Evolutionary conservation across 2,888 invertebrate genomes (phyloP), one percentile per base, ranked within the genome.

Genomic region (Amaurobius ferox): DNA sequence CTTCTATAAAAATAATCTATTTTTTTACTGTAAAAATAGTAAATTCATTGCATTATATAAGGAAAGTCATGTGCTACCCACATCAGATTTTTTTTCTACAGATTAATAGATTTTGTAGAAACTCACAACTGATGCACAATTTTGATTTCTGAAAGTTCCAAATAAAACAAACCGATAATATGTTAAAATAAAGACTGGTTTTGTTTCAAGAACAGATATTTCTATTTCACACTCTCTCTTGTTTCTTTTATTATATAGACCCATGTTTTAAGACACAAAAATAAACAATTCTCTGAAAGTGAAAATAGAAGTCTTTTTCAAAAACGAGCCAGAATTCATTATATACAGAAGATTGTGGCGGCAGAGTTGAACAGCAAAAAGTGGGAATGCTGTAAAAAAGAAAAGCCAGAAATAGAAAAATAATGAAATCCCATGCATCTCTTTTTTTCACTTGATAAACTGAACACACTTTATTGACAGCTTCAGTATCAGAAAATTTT

Each of bases 401-500:
- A 23, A 44, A 44, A 16, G 16, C 6, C 13, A 13, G 44, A 16
- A 44, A 44, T 19, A 55, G 5, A 55, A 55, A 55, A 16, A 23
- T 55, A 55, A 55, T 55, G 55, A 55, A 55, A 55, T 55, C 55
- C 23, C 55, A 23, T 23, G 55, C 55, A 23, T 55, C 23, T 55
- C 23, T 23, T 19, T 16, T 16, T 23, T 55, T 55, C 5, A 3
- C 23, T n/a, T 55, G 55, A 55, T 23, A 55, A 55, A 55, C 55
- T 55, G 55, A 55, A 55, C 55, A 55, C 55, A 55, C 23, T 55
- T 55, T 55, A 55, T 55, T 55, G 44, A 44, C 44, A 44, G 9
- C 2, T 44, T 16, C 44, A 44, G 44, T n/a, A 35, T 44, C 16
- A 44, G 16, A 11, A 11, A 11, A 16, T 44, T 44, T 44, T 44